Evolutionary conservation across 2,888 invertebrate genomes (phyloP), one percentile per base, ranked within the genome.

Genomic region (Pherbina coryleti): DNA sequence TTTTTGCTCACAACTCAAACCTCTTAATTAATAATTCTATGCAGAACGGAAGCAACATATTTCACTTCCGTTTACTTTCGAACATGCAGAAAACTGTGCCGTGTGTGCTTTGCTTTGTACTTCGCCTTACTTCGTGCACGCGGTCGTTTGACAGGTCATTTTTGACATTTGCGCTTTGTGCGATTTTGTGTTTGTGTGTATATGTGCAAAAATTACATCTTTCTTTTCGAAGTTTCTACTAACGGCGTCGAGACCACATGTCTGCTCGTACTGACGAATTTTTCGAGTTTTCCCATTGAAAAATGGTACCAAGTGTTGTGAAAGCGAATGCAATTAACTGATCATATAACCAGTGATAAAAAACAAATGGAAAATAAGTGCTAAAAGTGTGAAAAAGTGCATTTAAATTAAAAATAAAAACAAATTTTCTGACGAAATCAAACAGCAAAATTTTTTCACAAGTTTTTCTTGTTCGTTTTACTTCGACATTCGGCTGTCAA

Each of bases 161-260:
- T 67, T 19, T 67, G 67, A 67, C 67, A 67, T 9, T 22, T 67
- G 1, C 22, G 19, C 25, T 44, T 55, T 55, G 55, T 22, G 19
- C 19, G 22, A 19, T 55, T 60, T 28, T 25, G 1, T 22, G 62
- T 44, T 19, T 37, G 37, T 44, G 25, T 51, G 69, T 69, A 51
- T 57, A 31, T 76, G 60, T 82, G 78, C 69, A 79, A 81, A 82
- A 82, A 79, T 84, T 83, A 82, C 80, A 80, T 80, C 83, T 78
- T 86, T 86, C 89, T 89, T 88, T 88, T 88, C 92, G 92, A 92
- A 92, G 92, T 92, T 92, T 92, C 92, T 92, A 92, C 92, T 86
- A 92, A 92, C 92, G 92, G 92, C 92, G 92, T 92, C 92, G 91
- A 92, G 89, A 92, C 92, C 92, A 92, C 92, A 92, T 92, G 92